Percentiles rank a stretch among this genome's conserved stretches.
Conservation (phyloP, 2,797 vertebrate genomes). For the Danio jaintianensis region DNA sequence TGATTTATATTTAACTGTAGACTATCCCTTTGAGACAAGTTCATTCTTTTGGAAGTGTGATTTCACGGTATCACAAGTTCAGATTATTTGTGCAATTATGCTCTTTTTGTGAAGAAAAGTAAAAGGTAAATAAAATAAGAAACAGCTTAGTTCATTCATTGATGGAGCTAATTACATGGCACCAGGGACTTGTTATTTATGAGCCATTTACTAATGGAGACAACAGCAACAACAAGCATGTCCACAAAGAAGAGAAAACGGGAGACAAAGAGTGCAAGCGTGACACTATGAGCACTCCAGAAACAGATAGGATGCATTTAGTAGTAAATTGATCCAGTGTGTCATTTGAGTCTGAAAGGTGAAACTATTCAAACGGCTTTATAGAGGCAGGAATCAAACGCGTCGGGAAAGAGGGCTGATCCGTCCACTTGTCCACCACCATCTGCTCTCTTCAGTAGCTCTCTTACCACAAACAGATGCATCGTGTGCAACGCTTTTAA, state of each 20-base stretch:
- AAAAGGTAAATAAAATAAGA: background rate
- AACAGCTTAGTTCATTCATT: too few species aligned
- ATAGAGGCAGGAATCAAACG: slow-evolving; percentile 7
- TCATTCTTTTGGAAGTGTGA: background rate
- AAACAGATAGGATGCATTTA: slow-evolving; percentile 17
- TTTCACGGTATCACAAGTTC: background rate
- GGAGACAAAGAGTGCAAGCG: background rate
- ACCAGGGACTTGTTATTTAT: slow-evolving; percentile 7
- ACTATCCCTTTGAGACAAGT: background rate
- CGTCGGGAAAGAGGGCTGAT: background rate
- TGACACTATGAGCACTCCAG: background rate
- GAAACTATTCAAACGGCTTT: slow-evolving; percentile 5
- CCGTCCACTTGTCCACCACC: background rate
- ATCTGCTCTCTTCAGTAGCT: slow-evolving; percentile 31
- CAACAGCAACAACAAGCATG: slow-evolving; percentile 30
- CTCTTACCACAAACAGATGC: slow-evolving; percentile 30
- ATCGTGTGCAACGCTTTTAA: background rate
- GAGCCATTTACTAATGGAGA: slow-evolving; percentile 10
- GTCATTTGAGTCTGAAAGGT: slow-evolving; percentile 11
- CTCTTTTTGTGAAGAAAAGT: background rate
- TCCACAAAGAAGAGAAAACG: background rate
- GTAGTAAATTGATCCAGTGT: slow-evolving; percentile 4
- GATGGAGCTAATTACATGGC: background rate
- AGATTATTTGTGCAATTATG: background rate
- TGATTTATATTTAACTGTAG: background rate